Evolutionary conservation across 2,797 vertebrate species (phyloP), one percentile per base, ranked within the genome.

Genomic region (Hirundo rustica): DNA sequence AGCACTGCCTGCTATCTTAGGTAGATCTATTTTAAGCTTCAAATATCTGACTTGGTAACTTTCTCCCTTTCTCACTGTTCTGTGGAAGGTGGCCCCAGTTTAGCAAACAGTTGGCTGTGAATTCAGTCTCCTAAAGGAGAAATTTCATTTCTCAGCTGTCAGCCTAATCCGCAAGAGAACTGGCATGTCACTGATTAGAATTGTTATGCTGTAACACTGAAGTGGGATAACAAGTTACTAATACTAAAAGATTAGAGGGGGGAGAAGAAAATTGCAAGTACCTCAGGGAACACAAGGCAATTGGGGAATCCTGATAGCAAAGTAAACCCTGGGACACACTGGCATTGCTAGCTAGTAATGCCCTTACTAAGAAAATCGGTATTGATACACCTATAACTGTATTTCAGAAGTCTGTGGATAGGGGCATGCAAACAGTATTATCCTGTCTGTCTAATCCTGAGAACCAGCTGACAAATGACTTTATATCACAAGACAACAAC

Each of bases 351-450:
- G 16, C 32, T 96, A 72, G 36, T 51, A 55, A 15, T 72, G 32
- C 68, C 13, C 45, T 68, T 58, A 72, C 45, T 16, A 34, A 65
- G 89, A 60, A 54, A 73, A 42, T 38, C 4, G 71, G 25, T 94
- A 32, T 36, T 91, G 42, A 75, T 96, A 25, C 14, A 45, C 48
- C 36, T 94, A 1, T 92, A 79, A 95, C 85, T 96, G 25, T 97
- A 32, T 98, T 98, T 97, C 96, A 98, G 98, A 98, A 97, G 89
- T 98, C 94, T 90, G 98, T 98, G 97, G 98, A 98, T 81, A 96
- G 97, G 91, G 97, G 97, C 92, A 98, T 98, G 93, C 98, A 98
- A 83, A 98, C 98, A 3, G 91, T 98, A 44, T 93, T 98, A 45
- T 98, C 98, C 44, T 98, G 98, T 94, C 88, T 98, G 10, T 97